These are phyloP conservation scores for Channa argus DNA, from an alignment of 2,113 vertebrate species.

Conservation along the genomic window DNA sequence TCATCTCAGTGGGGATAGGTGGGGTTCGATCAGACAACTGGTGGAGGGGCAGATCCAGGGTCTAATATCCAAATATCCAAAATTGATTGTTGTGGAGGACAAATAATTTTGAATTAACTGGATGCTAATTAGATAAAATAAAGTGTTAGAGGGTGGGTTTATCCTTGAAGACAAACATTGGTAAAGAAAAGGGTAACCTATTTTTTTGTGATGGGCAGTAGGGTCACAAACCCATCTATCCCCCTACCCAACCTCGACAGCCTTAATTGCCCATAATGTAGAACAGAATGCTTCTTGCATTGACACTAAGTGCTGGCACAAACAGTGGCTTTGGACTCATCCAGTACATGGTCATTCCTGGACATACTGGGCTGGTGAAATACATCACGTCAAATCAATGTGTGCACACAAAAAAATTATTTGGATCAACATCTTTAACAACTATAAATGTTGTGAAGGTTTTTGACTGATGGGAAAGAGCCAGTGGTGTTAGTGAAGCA, in stretches of 20 bases:
- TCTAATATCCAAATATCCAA: too few relatives aligned
- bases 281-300: neutral
- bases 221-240: neutral
- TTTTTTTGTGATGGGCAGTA: neutral
- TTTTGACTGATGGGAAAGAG: neutral
- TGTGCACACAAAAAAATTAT: slow-evolving; percentile 7
- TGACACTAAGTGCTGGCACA: neutral
- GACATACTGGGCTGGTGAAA: too few relatives aligned
- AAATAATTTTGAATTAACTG: too few relatives aligned
- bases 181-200: neutral
- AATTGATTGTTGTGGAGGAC: too few relatives aligned
- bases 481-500: slow-evolving; percentile 10
- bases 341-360: too few relatives aligned
- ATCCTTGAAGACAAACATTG: neutral
- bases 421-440: slow-evolving; percentile 25
- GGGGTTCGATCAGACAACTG: neutral
- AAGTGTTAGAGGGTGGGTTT: neutral
- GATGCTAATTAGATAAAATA: too few relatives aligned
- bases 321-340: neutral
- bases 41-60: neutral
- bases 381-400: too few relatives aligned
- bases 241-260: neutral
- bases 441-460: slow-evolving; percentile 66
- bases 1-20: neutral
- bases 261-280: neutral